Percentiles rank a stretch among this genome's conserved stretches.
These are phyloP conservation scores for Pteruthius melanotis DNA, from an alignment of 2,113 vertebrate species.

Conservation along the genomic window DNA sequence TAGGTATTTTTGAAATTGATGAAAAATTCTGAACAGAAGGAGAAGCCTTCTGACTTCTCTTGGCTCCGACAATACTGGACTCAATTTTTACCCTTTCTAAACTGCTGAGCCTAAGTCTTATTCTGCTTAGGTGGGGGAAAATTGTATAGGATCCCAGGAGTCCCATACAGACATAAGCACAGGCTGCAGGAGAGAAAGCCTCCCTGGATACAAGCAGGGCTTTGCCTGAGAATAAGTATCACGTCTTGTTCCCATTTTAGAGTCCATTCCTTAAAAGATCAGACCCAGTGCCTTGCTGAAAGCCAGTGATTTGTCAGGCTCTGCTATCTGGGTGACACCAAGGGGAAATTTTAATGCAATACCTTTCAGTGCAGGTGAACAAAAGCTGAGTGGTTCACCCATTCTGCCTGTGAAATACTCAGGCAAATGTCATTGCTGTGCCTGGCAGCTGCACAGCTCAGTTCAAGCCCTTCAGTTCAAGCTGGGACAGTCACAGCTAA, in stretches of 20 bases:
- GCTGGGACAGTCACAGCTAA: background rate
- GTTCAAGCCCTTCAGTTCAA: background rate
- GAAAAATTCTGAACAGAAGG: too few relatives aligned
- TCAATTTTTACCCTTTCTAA: background rate
- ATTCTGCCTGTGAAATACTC: background rate
- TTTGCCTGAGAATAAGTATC: background rate
- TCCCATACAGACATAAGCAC: accelerated
- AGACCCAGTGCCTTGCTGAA: background rate
- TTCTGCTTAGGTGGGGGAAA: background rate
- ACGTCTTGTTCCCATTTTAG: background rate
- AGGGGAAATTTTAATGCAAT: background rate
- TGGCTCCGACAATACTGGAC: too few relatives aligned
- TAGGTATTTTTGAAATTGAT: too few relatives aligned
- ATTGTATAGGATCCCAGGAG: background rate
- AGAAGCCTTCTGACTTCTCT: too few relatives aligned
- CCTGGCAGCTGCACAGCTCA: background rate
- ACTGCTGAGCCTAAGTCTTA: background rate
- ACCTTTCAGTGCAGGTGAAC: background rate
- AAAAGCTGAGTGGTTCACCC: background rate
- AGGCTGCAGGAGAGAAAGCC: background rate
- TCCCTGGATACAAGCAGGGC: background rate
- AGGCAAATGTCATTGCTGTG: background rate
- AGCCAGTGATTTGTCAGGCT: background rate
- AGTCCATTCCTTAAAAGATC: background rate
- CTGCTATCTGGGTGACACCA: background rate